A percentile compares a stretch with the other conserved stretches of the same genome.
Conservation (phyloP, 2,888 invertebrate genomes). For the Eledona agricola region DNA sequence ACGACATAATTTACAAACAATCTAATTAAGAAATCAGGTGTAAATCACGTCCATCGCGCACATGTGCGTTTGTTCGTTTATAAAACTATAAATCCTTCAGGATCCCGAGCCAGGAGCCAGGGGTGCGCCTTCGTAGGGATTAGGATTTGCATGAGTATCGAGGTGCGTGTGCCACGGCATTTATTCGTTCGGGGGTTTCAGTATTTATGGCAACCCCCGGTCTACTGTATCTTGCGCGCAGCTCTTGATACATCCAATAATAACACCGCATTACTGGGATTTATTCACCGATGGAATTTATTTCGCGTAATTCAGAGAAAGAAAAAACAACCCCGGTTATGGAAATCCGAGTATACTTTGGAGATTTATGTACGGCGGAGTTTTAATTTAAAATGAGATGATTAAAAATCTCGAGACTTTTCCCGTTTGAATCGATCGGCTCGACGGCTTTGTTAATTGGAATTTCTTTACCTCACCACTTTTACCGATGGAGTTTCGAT, state of each 20-base stretch:
- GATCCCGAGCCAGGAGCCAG: constrained; percentile 28
- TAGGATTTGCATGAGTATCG: constrained; percentile 45
- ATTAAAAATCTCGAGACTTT: constrained; percentile 21
- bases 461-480: constrained; percentile 17
- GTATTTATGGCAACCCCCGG: constrained; percentile 40
- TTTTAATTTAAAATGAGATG: constrained; percentile 23
- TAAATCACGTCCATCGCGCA: constrained; percentile 38
- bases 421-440: constrained; percentile 15
- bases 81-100: constrained; percentile 46
- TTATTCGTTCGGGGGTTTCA: constrained; percentile 37
- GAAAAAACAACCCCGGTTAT: constrained; percentile 34
- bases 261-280: constrained; percentile 43
- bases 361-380: constrained; percentile 27
- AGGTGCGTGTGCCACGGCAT: constrained; percentile 44
- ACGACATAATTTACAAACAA: constrained; percentile 32
- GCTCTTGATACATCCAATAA: constrained; percentile 45
- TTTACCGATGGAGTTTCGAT: constrained; percentile 27
- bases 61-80: constrained; percentile 44
- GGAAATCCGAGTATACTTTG: constrained; percentile 30
- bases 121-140: constrained; percentile 39
- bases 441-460: constrained; percentile 5
- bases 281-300: constrained; percentile 44
- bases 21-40: constrained; percentile 43
- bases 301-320: constrained; percentile 36
- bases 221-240: constrained; percentile 32